These are phyloP conservation scores for Sialia sialis DNA, from an alignment of 2,113 vertebrate species.

Conservation along the genomic window DNA sequence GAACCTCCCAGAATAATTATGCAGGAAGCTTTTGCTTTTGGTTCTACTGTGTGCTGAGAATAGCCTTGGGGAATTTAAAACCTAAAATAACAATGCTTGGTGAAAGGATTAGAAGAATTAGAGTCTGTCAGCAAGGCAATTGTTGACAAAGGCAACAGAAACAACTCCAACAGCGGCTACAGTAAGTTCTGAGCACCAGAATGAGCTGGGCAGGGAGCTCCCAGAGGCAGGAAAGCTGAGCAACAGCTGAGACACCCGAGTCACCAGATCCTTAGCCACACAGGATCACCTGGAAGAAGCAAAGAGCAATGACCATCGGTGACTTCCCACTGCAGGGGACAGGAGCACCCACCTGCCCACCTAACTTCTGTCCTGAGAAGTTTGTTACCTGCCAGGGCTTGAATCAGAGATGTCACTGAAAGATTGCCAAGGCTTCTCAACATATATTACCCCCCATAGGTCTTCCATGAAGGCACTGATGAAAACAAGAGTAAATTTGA, in stretches of 20 bases:
- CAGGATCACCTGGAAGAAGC: neutral
- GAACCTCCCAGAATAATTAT: neutral
- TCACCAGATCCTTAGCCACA: neutral
- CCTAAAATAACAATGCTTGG: neutral
- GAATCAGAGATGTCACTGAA: neutral
- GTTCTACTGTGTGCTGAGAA: neutral
- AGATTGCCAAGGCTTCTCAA: neutral
- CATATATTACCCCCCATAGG: neutral
- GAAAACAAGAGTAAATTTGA: neutral
- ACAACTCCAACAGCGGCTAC: neutral
- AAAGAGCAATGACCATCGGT: neutral
- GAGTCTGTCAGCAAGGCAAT: accelerated
- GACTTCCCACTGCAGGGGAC: neutral
- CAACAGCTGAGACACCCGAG: neutral
- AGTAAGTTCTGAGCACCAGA: neutral
- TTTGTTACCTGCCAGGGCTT: neutral
- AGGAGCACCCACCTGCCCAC: neutral
- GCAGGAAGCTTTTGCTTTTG: neutral
- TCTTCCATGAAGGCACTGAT: neutral
- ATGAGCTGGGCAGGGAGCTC: neutral
- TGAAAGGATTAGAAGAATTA: neutral
- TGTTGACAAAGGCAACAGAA: neutral
- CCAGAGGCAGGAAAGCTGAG: neutral
- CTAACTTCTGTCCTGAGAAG: neutral
- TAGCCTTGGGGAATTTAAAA: neutral